Conservation (phyloP, 2,888 invertebrate genomes). For the Hemistola chrysoprasaria region DNA sequence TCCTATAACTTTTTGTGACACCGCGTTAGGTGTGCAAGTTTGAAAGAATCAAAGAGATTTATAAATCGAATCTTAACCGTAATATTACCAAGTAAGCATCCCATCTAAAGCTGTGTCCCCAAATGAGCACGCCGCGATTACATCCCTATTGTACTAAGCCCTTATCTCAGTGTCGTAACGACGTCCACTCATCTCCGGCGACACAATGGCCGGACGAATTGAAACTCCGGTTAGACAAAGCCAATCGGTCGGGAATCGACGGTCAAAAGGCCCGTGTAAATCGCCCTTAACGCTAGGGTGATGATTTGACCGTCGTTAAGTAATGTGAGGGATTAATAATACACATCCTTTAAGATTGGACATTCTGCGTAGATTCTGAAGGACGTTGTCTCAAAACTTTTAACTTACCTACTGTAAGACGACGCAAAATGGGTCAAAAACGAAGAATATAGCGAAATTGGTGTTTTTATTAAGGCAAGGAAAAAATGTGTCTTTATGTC, state of each 20-base stretch:
- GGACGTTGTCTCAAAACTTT: too few species aligned
- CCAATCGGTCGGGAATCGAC: conserved; percentile 54
- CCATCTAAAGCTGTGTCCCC: conserved; percentile 18
- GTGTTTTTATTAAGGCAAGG: too few species aligned
- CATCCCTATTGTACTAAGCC: conserved; percentile 68
- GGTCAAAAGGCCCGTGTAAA: conserved; percentile 59
- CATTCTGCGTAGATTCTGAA: background rate
- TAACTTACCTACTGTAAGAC: too few species aligned
- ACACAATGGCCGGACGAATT: conserved; percentile 75
- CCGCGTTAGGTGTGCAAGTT: too few species aligned
- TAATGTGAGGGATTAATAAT: conserved; percentile 34
- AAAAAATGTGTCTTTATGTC: too few species aligned
- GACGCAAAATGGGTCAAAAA: too few species aligned
- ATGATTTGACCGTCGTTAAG: conserved; percentile 36
- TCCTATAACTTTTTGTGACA: too few species aligned
- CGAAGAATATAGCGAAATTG: too few species aligned
- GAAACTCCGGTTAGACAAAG: conserved; percentile 74
- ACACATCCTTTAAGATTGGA: conserved; percentile 19
- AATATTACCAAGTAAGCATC: conserved; percentile 7
- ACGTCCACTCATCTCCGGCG: conserved; percentile 71
- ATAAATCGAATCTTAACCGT: background rate
- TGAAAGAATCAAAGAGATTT: too few species aligned
- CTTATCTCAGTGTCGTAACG: conserved; percentile 75
- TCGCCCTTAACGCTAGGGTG: conserved; percentile 51
- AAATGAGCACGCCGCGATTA: conserved; percentile 63